phyloP scores from a whole-genome alignment of 2,888 invertebrate genomes.

The Odontocolon sp. region DNA sequence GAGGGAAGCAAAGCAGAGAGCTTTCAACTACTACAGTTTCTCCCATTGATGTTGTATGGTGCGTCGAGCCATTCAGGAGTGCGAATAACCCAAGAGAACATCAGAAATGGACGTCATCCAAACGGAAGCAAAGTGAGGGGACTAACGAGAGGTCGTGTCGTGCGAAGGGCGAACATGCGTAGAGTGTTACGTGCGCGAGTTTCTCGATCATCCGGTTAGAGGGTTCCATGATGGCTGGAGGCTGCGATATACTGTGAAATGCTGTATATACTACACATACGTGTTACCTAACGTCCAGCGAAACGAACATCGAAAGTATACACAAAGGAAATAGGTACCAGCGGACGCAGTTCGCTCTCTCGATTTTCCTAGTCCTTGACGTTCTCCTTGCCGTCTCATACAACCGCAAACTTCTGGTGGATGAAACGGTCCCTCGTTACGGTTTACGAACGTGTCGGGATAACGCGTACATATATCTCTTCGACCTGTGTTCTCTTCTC shows the following conservation, averaged over 20 bases:
- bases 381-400: conserved; percentile 15
- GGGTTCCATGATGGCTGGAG: conserved; percentile 42
- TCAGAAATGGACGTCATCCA: conserved; percentile 29
- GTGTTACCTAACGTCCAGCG: conserved; percentile 2
- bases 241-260: conserved; percentile 1
- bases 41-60: background rate
- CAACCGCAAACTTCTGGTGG: conserved; percentile 7
- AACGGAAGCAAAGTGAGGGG: conserved; percentile 55
- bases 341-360: conserved; percentile 13
- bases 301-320: conserved; percentile 30
- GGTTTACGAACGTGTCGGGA: conserved; percentile 33
- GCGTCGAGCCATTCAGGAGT: background rate
- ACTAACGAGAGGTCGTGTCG: conserved; percentile 65
- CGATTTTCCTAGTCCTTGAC: conserved; percentile 8
- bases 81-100: no score
- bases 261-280: background rate
- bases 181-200: conserved; percentile 65
- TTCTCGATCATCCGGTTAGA: conserved; percentile 65
- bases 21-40: no score
- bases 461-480: conserved; percentile 16
- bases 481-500: background rate
- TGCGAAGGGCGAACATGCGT: conserved; percentile 64
- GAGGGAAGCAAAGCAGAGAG: no score
- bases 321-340: conserved; percentile 19
- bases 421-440: conserved; percentile 39